Base-by-base conservation (phyloP, 2,797 vertebrate species). In the Poecilia velifera region DNA sequence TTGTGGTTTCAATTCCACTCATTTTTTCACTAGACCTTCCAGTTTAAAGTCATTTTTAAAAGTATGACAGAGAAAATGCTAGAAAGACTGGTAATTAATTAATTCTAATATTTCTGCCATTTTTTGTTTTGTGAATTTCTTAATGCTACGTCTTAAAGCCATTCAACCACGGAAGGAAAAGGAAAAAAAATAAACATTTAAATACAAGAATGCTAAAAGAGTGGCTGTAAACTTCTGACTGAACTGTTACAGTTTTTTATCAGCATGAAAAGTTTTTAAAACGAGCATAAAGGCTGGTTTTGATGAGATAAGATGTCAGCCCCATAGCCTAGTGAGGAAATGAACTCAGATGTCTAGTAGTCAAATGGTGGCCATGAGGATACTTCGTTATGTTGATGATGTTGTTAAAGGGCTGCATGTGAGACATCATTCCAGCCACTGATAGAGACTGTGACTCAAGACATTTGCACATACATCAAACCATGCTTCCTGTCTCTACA, bases 391-490 rank as follows among this genome's bases (percentile, higher is more conserved):
- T 57, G 49, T 3, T 68, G 14, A 73, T 53, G 16, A 47, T 7
- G 55, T 64, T 70, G 36, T 43, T 70, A 18, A 39, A 66, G 47
- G 20, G 46, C 51, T 51, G 66, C 14, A 31, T 62, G 45, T 13
- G 28, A 80, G 28, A 43, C n/a, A 16, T 45, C 62, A 71, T 72
- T 80, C 53, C 71, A 73, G 66, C 66, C n/a, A 72, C 53, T 62
- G 20, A 55, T 34, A 47, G 31, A 46, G 59, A 25, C 20, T 20
- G 49, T 16, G 7, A 82, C 47, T 71, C 3, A 2, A 80, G 75
- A 73, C 31, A 73, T 76, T 78, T 74, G 43, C 16, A 43, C 39
- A 62, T 25, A 76, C 73, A 76, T 75, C 39, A 81, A 74, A 47
- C n/a, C 10, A 49, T 39, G 68, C 49, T 22, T 20, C 64, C 68